Conservation (phyloP, 1,140 invertebrate species). For the Drosophila pandora region DNA sequence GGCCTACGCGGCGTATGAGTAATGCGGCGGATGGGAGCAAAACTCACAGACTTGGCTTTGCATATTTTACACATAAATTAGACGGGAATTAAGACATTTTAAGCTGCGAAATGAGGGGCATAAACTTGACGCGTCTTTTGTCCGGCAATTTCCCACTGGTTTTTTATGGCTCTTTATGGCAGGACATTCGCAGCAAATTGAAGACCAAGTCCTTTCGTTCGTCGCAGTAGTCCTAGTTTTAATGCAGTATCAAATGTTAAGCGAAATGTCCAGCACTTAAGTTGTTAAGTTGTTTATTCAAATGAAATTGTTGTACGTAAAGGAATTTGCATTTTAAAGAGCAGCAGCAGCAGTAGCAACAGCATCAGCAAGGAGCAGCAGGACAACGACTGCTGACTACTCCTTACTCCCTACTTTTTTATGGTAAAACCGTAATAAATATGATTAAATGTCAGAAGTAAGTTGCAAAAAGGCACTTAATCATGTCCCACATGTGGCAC, state of each 20-base stretch:
- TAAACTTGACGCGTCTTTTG: constrained; percentile 59
- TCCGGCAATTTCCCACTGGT: constrained; percentile 31
- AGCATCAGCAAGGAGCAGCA: not conserved
- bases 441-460: constrained; percentile 73
- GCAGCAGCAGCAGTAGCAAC: not conserved
- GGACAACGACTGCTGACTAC: not conserved
- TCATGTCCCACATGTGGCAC: constrained; percentile 71
- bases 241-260: constrained; percentile 67
- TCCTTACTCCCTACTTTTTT: not conserved
- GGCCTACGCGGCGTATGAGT: constrained; percentile 62
- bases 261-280: constrained; percentile 53
- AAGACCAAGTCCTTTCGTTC: constrained; percentile 28
- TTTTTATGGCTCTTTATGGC: constrained; percentile 53
- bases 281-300: constrained; percentile 57
- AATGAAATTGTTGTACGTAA: constrained; percentile 60
- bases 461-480: constrained; percentile 72
- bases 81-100: constrained; percentile 72
- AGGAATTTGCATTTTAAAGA: constrained; percentile 71
- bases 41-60: constrained; percentile 48
- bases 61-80: constrained; percentile 72
- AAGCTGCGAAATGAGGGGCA: constrained; percentile 60
- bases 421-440: constrained; percentile 53
- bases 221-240: constrained; percentile 47
- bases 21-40: constrained; percentile 36
- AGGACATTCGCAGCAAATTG: constrained; percentile 63